Conservation (phyloP, 1,140 invertebrate species). For the Pollicipes pollicipes region DNA sequence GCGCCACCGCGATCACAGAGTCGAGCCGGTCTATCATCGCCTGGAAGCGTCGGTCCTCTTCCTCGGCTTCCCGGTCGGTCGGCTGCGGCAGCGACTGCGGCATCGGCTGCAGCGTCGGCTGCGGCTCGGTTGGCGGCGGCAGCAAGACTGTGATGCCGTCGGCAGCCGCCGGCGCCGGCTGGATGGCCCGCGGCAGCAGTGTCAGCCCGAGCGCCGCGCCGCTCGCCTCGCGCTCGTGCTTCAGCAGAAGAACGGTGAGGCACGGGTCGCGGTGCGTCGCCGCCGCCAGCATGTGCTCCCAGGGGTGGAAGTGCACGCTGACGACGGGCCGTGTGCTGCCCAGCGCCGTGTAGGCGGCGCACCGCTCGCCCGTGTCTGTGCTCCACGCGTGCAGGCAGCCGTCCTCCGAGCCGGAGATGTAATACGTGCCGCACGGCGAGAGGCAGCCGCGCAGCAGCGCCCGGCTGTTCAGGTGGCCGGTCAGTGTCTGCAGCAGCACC, state of each 20-base stretch:
- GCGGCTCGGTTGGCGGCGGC: neutral
- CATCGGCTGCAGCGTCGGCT: neutral
- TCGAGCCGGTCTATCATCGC: neutral
- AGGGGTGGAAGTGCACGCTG: neutral
- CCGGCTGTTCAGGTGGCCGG: neutral
- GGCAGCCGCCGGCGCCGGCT: neutral
- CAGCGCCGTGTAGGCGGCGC: slow-evolving; percentile 1
- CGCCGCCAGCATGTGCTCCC: neutral
- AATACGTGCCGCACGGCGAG: neutral
- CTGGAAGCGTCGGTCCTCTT: neutral
- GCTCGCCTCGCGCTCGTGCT: neutral
- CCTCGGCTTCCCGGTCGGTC: too few relatives aligned
- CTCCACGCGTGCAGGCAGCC: neutral
- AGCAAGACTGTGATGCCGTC: too few relatives aligned
- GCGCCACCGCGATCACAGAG: neutral
- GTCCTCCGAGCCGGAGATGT: neutral
- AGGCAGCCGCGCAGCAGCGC: neutral
- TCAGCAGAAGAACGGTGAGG: neutral
- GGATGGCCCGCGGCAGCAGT: neutral
- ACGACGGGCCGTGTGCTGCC: neutral
- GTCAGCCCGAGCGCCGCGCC: neutral
- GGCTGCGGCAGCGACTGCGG: too few relatives aligned
- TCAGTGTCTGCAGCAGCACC: neutral
- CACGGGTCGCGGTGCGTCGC: neutral
- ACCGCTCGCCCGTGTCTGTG: neutral